Conservation (phyloP, 2,888 invertebrate species). For the Mechanitis messenoides region DNA sequence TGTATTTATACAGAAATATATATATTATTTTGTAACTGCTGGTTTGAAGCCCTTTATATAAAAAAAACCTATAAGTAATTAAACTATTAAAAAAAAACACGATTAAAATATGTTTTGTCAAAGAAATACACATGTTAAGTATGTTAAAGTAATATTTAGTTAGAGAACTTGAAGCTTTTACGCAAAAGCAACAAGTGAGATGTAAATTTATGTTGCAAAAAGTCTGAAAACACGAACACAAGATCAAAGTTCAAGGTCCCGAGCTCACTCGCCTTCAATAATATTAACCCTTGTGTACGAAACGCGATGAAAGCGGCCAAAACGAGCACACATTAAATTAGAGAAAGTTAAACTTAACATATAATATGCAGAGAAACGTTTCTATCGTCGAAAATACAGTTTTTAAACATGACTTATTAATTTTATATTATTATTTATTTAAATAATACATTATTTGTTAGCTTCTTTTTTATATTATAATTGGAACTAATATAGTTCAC, state of each 20-base stretch:
- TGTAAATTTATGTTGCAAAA: constrained; percentile 6
- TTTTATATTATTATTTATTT: background rate
- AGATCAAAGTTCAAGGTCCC: constrained; percentile 35
- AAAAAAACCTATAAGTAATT: background rate
- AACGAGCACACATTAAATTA: constrained; percentile 33
- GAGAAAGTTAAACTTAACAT: background rate
- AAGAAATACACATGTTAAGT: background rate
- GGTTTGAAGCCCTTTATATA: too few relatives aligned
- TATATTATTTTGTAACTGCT: too few relatives aligned
- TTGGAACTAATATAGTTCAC: too few relatives aligned
- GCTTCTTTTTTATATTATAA: background rate
- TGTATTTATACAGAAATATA: too few relatives aligned
- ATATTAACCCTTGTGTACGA: constrained; percentile 27
- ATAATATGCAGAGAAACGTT: background rate
- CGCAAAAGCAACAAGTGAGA: constrained; percentile 1
- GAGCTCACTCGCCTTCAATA: constrained; percentile 32
- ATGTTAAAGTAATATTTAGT: background rate
- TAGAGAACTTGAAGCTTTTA: background rate
- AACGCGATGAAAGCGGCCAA: constrained; percentile 15
- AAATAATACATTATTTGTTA: background rate
- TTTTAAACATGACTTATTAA: background rate
- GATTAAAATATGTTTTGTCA: background rate
- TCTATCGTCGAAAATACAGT: background rate
- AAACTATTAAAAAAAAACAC: background rate
- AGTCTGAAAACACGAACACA: constrained; percentile 20